Evolutionary conservation across 2,888 invertebrate genomes (phyloP).

Genomic region (Leucophenga montana): DNA sequence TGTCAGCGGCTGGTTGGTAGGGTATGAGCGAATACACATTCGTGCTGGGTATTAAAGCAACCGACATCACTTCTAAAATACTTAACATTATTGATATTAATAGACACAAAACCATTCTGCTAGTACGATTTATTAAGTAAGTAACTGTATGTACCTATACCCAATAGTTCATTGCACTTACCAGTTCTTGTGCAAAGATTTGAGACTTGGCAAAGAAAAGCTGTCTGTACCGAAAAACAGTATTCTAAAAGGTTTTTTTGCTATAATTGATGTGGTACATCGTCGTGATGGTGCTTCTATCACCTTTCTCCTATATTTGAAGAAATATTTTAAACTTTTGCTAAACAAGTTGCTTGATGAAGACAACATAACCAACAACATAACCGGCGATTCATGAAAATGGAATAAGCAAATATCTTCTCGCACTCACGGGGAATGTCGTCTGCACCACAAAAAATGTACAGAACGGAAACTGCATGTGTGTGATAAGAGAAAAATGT

Average conservation of each 20-base stretch:
- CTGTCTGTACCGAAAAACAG: constrained; percentile 91
- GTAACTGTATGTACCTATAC: too few species aligned
- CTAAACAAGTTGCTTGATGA: too few species aligned
- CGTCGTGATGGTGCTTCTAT: neutral
- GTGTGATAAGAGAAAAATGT: neutral
- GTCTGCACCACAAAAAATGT: neutral
- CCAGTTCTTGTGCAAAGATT: constrained; percentile 78
- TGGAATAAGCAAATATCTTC: too few species aligned
- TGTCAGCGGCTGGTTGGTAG: neutral
- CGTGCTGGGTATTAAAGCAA: too few species aligned
- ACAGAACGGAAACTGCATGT: neutral
- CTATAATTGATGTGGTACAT: constrained; percentile 26
- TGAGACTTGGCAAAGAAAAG: constrained; percentile 85
- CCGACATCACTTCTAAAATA: too few species aligned
- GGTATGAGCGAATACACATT: too few species aligned
- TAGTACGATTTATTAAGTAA: constrained; percentile 3
- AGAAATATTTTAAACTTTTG: constrained; percentile 42
- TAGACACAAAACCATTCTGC: neutral
- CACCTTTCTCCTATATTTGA: constrained; percentile 68
- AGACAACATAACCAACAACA: too few species aligned
- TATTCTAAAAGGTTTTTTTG: constrained; percentile 71
- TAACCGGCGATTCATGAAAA: too few species aligned
- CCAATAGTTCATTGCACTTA: constrained; percentile 76
- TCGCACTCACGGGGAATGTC: neutral
- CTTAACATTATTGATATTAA: too few species aligned